Percentiles rank a stretch among this genome's conserved stretches.
Conservation (phyloP, 1,140 invertebrate genomes). For the Drosophila sulfurigaster region DNA sequence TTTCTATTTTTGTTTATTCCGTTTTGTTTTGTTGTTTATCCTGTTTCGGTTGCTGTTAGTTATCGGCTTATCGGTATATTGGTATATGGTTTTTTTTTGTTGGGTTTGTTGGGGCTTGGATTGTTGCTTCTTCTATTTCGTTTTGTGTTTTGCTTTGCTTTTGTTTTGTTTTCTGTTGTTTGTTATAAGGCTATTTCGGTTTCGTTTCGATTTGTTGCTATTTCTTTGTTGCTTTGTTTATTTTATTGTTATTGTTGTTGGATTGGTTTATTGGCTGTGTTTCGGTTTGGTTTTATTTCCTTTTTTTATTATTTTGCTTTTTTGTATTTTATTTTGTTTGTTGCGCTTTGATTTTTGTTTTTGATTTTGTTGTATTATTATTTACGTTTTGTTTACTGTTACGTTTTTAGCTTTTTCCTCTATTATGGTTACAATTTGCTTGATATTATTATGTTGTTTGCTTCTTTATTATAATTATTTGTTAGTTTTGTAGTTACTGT, state of each 20-base stretch:
- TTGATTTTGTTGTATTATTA: slow-evolving; percentile 42
- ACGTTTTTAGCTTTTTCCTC: slow-evolving; percentile 40
- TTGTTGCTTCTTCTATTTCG: slow-evolving; percentile 10
- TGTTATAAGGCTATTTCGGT: slow-evolving; percentile 50
- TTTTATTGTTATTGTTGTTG: slow-evolving; percentile 39
- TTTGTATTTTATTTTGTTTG: slow-evolving; percentile 42
- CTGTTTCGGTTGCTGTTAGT: slow-evolving; percentile 53
- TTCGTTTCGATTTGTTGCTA: slow-evolving; percentile 52
- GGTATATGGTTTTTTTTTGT: slow-evolving; percentile 40
- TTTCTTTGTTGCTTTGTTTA: slow-evolving; percentile 42
- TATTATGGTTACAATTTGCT: slow-evolving; percentile 49
- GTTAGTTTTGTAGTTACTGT: slow-evolving; percentile 48
- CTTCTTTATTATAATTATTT: slow-evolving; percentile 42
- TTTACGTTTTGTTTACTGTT: slow-evolving; percentile 34
- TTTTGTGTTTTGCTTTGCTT: slow-evolving; percentile 29
- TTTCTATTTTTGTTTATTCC: slow-evolving; percentile 46
- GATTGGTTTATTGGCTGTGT: slow-evolving; percentile 58
- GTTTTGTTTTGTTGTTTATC: slow-evolving; percentile 43
- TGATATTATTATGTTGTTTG: slow-evolving; percentile 53
- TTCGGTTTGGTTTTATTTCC: slow-evolving; percentile 61
- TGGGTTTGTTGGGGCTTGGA: slow-evolving; percentile 29
- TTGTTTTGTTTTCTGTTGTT: slow-evolving; percentile 22
- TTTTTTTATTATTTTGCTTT: slow-evolving; percentile 31
- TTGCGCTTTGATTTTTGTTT: slow-evolving; percentile 54
- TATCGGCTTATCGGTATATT: slow-evolving; percentile 63